Conservation (phyloP, 2,113 vertebrate species). For the rabbit (Oryctolagus cuniculus) region DNA sequence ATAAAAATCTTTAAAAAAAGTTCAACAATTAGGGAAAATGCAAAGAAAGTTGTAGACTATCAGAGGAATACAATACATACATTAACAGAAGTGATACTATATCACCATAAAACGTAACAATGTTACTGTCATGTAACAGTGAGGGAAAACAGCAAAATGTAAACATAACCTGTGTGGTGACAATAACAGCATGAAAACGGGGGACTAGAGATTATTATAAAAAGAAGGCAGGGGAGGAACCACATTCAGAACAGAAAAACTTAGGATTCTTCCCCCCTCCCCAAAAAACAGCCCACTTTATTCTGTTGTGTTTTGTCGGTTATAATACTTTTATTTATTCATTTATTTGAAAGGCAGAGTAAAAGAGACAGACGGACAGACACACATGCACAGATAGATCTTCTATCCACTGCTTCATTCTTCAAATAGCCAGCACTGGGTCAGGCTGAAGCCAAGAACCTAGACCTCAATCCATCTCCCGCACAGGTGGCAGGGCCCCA, state of each 20-base stretch:
- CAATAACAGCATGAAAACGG: neutral
- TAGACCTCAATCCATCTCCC: too few relatives aligned
- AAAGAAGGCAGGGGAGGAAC: neutral
- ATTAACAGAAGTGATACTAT: too few relatives aligned
- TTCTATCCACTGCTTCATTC: too few relatives aligned
- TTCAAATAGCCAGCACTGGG: too few relatives aligned
- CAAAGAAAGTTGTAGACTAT: too few relatives aligned
- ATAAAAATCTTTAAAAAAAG: too few relatives aligned
- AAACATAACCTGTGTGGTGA: constrained; percentile 31
- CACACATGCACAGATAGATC: neutral
- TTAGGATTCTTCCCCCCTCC: neutral
- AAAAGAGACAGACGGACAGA: neutral
- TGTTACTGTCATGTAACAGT: neutral
- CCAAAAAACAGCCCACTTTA: neutral
- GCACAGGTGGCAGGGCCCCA: too few relatives aligned
- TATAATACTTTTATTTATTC: neutral
- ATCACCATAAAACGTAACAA: too few relatives aligned
- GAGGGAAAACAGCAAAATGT: neutral
- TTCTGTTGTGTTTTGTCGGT: neutral
- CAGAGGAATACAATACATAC: too few relatives aligned
- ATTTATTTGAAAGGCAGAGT: too few relatives aligned
- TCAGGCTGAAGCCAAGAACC: too few relatives aligned
- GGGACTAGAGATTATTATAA: neutral
- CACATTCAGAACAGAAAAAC: neutral
- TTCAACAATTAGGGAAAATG: too few relatives aligned